These are phyloP conservation scores for Corydoras maculifer DNA, from an alignment of 2,113 vertebrate genomes.

Conservation along the genomic window DNA sequence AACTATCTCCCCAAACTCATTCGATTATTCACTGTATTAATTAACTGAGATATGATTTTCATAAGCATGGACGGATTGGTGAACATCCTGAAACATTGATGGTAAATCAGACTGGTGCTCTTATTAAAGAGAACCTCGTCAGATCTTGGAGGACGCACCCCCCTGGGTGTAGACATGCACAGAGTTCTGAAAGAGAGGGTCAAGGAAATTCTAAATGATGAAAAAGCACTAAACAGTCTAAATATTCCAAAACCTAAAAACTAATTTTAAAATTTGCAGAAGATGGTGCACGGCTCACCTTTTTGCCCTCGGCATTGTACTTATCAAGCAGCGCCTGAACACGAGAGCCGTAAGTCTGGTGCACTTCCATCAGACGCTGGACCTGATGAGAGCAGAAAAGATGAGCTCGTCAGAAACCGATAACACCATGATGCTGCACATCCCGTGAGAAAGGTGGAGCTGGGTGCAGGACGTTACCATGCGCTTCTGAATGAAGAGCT, in stretches of 20 bases:
- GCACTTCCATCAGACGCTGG: constrained; percentile 75
- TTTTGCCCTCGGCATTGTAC: constrained; percentile 66
- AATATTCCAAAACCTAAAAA: no score
- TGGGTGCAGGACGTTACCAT: constrained; percentile 64
- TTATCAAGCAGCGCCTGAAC: constrained; percentile 76
- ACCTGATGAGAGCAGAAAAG: constrained; percentile 61
- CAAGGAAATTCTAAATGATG: no score
- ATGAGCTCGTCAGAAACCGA: neutral
- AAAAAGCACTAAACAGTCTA: no score
- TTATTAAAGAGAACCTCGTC: constrained; percentile 11
- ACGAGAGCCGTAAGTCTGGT: constrained; percentile 73
- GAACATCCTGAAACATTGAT: no score
- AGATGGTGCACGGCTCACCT: constrained; percentile 58
- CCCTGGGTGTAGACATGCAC: constrained; percentile 58
- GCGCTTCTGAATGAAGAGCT: constrained; percentile 88
- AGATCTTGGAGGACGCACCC: constrained; percentile 66
- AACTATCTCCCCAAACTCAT: no score
- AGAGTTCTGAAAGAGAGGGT: constrained; percentile 41
- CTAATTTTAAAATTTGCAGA: no score
- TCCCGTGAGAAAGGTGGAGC: no score
- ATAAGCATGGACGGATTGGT: no score
- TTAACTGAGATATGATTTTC: no score
- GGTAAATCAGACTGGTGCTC: no score
- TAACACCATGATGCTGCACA: neutral
- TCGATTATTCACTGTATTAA: no score